A percentile compares a stretch with the other conserved stretches of the same genome.
phyloP scores from a whole-genome alignment of 2,797 vertebrate genomes.

The Columba guinea region DNA sequence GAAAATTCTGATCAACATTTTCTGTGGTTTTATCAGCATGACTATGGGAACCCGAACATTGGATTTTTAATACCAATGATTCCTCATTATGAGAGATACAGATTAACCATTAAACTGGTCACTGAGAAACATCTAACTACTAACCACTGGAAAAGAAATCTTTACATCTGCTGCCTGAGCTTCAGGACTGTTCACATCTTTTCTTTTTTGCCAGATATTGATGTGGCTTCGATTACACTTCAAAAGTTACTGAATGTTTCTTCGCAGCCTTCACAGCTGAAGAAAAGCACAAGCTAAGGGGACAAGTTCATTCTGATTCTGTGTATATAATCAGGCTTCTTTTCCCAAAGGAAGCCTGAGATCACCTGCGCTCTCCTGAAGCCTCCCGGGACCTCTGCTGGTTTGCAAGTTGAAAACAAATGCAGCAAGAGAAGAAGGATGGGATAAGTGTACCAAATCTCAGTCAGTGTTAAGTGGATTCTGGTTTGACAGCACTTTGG shows the following conservation, averaged over 20 bases:
- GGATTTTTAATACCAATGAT: background rate
- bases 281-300: background rate
- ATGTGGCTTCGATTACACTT: background rate
- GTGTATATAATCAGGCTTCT: background rate
- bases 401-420: background rate
- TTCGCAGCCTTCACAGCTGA: background rate
- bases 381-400: background rate
- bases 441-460: background rate
- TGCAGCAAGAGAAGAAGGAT: background rate
- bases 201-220: background rate
- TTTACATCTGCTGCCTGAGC: background rate
- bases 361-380: background rate
- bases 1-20: background rate
- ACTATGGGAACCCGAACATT: background rate
- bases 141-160: background rate
- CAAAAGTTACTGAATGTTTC: background rate
- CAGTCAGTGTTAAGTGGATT: background rate
- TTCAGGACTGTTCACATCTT: background rate
- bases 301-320: background rate
- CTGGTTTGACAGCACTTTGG: conserved; percentile 18
- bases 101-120: background rate
- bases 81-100: background rate
- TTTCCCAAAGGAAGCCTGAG: background rate
- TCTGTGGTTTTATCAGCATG: background rate
- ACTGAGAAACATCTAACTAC: background rate